These are phyloP conservation scores for Aphaenogaster ashmeadi DNA, from an alignment of 1,140 invertebrate genomes.

Conservation along the genomic window DNA sequence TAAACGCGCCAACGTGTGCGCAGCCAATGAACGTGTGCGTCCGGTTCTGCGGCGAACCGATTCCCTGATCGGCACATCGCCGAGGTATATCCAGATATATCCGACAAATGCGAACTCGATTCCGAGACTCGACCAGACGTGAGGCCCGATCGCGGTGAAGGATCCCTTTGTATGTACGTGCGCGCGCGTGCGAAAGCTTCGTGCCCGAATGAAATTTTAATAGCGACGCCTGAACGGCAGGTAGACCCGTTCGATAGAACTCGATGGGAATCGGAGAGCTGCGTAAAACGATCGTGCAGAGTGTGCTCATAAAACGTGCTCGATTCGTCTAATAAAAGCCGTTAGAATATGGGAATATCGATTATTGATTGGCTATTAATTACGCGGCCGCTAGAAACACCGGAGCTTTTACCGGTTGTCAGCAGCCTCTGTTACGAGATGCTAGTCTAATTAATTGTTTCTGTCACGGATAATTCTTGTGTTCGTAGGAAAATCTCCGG, in stretches of 20 bases:
- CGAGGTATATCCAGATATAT: conserved; percentile 48
- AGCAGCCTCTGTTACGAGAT: background rate
- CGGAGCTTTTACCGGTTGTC: background rate
- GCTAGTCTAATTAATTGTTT: background rate
- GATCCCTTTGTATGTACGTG: conserved; percentile 35
- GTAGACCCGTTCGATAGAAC: background rate
- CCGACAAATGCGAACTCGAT: conserved; percentile 64
- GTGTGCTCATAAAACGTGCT: conserved; percentile 27
- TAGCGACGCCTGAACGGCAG: background rate
- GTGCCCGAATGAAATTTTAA: conserved; percentile 40
- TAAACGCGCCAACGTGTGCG: conserved; percentile 71
- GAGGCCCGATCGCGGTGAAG: conserved; percentile 65
- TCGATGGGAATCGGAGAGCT: background rate
- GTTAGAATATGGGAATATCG: conserved; percentile 17
- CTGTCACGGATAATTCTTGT: background rate
- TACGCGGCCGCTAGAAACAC: background rate
- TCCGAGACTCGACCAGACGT: conserved; percentile 3
- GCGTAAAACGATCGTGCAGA: conserved; percentile 19
- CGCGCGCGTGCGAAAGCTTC: background rate
- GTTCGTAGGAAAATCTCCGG: conserved; percentile 93
- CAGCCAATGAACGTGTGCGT: conserved; percentile 79
- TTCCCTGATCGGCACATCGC: conserved; percentile 46
- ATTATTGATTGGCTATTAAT: conserved; percentile 25
- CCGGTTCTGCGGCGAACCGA: conserved; percentile 77
- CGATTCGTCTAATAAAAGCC: conserved; percentile 27